A percentile compares a stretch with the other conserved stretches of the same genome.
Conservation (phyloP, 2,797 vertebrate genomes). For the Danio kyathit region DNA sequence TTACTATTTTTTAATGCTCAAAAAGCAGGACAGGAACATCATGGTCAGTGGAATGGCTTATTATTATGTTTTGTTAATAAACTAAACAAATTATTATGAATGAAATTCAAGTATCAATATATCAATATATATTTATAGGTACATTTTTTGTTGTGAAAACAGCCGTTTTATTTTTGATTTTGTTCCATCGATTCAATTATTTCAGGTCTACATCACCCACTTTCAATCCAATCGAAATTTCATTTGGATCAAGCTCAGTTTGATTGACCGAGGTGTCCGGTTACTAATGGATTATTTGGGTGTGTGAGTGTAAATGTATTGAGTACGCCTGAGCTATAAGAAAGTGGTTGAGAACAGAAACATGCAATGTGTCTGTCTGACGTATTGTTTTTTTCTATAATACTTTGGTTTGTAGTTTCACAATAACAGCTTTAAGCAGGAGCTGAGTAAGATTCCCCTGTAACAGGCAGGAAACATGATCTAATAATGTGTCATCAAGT, state of each 20-base stretch:
- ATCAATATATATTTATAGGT: too few species aligned
- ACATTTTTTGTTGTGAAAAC: too few species aligned
- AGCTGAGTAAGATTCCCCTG: background rate
- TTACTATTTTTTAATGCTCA: too few species aligned
- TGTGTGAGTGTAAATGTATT: background rate
- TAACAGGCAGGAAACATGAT: constrained; percentile 13
- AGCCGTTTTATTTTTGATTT: background rate
- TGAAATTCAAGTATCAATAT: too few species aligned
- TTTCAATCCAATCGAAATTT: background rate
- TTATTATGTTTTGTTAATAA: too few species aligned
- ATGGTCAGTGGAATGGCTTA: too few species aligned
- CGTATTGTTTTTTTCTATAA: background rate
- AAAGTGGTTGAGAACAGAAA: background rate
- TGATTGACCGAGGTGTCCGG: too few species aligned
- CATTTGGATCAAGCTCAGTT: too few species aligned
- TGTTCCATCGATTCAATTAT: background rate
- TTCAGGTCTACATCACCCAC: background rate
- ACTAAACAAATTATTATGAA: too few species aligned
- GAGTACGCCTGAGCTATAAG: background rate
- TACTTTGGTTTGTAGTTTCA: background rate
- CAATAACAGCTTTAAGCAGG: background rate
- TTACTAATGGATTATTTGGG: background rate
- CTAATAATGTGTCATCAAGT: constrained; percentile 3
- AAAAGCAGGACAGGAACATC: too few species aligned
- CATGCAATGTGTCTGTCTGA: background rate